These are phyloP conservation scores for Bungarus multicinctus DNA, from an alignment of 2,113 vertebrate genomes.

Conservation along the genomic window DNA sequence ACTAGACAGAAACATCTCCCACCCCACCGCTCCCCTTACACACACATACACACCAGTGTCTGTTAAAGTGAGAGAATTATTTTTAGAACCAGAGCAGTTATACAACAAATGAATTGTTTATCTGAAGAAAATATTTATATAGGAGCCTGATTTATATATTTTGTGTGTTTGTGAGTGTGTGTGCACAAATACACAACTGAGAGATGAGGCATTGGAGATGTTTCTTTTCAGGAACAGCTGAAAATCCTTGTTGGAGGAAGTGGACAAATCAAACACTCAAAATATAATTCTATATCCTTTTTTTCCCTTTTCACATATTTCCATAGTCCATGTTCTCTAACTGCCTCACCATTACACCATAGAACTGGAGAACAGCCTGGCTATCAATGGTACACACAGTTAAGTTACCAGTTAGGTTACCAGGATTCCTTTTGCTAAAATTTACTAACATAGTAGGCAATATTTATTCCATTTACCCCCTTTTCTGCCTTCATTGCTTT, in stretches of 20 bases:
- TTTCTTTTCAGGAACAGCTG: slow-evolving; percentile 24
- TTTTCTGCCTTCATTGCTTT: not conserved
- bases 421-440: slow-evolving; percentile 36
- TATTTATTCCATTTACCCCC: slow-evolving; percentile 6
- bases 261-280: not conserved
- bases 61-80: slow-evolving; percentile 64
- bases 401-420: accelerated
- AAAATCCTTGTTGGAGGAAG: slow-evolving; percentile 23
- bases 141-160: slow-evolving; percentile 47
- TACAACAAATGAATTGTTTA: slow-evolving; percentile 78
- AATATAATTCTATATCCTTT: not conserved
- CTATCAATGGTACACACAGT: slow-evolving; percentile 16
- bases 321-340: not conserved
- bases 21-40: not conserved
- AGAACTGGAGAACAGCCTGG: slow-evolving; percentile 31
- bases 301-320: not conserved
- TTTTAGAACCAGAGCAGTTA: slow-evolving; percentile 72
- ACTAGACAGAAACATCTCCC: slow-evolving; percentile 27
- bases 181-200: not conserved
- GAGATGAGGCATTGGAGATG: not conserved
- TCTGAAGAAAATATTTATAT: slow-evolving; percentile 53
- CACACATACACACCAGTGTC: slow-evolving; percentile 26
- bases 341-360: slow-evolving; percentile 19
- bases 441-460: slow-evolving; percentile 40
- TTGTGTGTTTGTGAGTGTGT: not conserved